Percentiles rank a stretch among this genome's conserved stretches.
Evolutionary conservation across 2,797 vertebrate genomes (phyloP).

Genomic region (Lagorchestes hirsutus): DNA sequence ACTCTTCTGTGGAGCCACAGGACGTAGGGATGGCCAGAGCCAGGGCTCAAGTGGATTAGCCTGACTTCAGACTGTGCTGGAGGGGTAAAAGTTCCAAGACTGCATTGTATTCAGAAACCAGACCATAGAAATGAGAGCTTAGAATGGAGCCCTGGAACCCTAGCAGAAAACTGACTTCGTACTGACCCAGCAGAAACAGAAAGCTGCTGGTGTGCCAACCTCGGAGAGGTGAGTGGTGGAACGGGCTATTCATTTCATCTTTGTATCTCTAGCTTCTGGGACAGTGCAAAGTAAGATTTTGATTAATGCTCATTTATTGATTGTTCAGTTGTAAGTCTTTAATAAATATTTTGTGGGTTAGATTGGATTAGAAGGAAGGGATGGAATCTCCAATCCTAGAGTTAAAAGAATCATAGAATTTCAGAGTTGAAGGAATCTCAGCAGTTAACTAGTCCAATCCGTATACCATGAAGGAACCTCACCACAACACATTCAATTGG

Average conservation of each 20-base stretch:
- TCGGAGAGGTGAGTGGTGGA: too few relatives aligned
- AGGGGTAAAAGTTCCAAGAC: too few relatives aligned
- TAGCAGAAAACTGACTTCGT: too few relatives aligned
- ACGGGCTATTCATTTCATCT: not conserved
- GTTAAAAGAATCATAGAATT: not conserved
- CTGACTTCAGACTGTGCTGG: too few relatives aligned
- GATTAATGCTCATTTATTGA: not conserved
- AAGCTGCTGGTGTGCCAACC: too few relatives aligned
- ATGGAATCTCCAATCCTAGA: not conserved
- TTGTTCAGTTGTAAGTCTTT: not conserved
- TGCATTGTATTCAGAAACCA: too few relatives aligned
- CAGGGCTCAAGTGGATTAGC: too few relatives aligned
- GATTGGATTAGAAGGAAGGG: not conserved
- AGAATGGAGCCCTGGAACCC: too few relatives aligned
- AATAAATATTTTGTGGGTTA: not conserved
- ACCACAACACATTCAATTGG: not conserved
- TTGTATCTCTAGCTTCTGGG: not conserved
- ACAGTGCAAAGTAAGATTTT: not conserved
- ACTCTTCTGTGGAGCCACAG: too few relatives aligned
- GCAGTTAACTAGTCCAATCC: not conserved
- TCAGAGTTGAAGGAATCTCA: not conserved
- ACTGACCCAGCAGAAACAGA: too few relatives aligned
- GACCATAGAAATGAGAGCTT: too few relatives aligned
- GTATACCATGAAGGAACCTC: not conserved
- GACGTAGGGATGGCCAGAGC: too few relatives aligned